Conservation (phyloP, 92 coral and sea anemone genomes). For the Siderastrea radians region DNA sequence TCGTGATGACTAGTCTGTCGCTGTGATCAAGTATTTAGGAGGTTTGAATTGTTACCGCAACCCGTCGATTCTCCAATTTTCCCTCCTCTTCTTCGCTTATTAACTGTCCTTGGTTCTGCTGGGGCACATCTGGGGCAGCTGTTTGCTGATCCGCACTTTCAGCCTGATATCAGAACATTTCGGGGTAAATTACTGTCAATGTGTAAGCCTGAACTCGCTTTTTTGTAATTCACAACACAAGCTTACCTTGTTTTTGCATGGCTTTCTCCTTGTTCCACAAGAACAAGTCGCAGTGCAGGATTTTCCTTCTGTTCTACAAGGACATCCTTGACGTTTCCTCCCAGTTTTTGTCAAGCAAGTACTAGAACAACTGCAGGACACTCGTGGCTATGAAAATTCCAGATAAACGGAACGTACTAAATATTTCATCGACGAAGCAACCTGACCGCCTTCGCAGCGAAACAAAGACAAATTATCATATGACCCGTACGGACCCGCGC, state of each 20-base stretch:
- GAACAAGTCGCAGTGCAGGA: not conserved
- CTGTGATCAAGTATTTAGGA: not conserved
- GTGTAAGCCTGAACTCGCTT: no score
- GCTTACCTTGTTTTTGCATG: slow-evolving; percentile 25
- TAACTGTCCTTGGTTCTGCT: slow-evolving; percentile 1
- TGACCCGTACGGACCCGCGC: no score
- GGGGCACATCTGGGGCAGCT: slow-evolving; percentile 17
- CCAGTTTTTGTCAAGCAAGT: slow-evolving; percentile 20
- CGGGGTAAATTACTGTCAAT: not conserved
- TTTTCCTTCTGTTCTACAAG: slow-evolving; percentile 20
- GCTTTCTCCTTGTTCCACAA: slow-evolving; percentile 27
- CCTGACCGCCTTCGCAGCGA: slow-evolving; percentile 6
- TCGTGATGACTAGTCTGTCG: not conserved
- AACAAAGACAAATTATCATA: slow-evolving; percentile 4
- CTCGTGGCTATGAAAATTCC: not conserved
- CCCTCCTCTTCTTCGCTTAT: slow-evolving; percentile 22
- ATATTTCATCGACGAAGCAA: not conserved
- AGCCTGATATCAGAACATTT: not conserved
- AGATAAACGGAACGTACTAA: not conserved
- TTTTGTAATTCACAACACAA: not conserved
- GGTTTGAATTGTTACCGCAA: not conserved
- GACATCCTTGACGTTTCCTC: slow-evolving; percentile 14
- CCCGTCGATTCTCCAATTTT: slow-evolving; percentile 20
- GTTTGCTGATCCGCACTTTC: slow-evolving; percentile 21
- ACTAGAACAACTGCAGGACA: slow-evolving; percentile 24